phyloP scores from a whole-genome alignment of 2,797 vertebrate species.

The Salarias fasciatus region DNA sequence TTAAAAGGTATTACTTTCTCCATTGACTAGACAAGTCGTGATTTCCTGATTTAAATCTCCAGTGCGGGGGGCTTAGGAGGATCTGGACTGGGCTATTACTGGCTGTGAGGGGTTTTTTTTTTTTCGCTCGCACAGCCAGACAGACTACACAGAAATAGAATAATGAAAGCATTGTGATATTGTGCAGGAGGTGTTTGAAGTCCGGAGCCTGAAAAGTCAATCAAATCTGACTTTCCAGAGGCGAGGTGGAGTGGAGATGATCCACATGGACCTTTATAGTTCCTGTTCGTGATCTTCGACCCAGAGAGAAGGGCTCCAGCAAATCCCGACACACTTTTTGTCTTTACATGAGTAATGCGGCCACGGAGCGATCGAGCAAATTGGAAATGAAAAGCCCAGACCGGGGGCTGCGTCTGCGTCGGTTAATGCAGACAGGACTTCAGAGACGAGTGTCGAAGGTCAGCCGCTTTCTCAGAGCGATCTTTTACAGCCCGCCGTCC shows the following conservation, averaged over 20 bases:
- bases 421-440: slow-evolving; percentile 23
- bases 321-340: slow-evolving; percentile 49
- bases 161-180: too few species aligned
- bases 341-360: slow-evolving; percentile 36
- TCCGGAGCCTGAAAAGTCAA: too few species aligned
- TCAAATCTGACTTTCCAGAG: too few species aligned
- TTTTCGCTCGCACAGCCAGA: too few species aligned
- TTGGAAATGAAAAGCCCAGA: slow-evolving; percentile 57
- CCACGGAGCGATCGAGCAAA: slow-evolving; percentile 57
- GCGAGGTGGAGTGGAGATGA: too few species aligned
- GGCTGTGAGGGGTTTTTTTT: too few species aligned
- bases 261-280: too few species aligned
- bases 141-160: too few species aligned
- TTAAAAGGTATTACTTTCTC: slow-evolving; percentile 17
- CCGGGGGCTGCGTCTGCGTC: slow-evolving; percentile 41
- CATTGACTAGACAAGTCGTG: neutral
- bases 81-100: too few species aligned
- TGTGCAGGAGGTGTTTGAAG: too few species aligned
- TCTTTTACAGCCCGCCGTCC: slow-evolving; percentile 70
- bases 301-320: slow-evolving; percentile 6
- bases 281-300: slow-evolving; percentile 6
- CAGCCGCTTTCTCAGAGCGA: slow-evolving; percentile 72
- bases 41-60: slow-evolving; percentile 18
- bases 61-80: neutral
- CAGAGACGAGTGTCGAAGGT: slow-evolving; percentile 40